Evolutionary conservation across 2,113 vertebrate genomes (phyloP), one percentile per base, ranked within the genome.

Genomic region (Galbula dea): DNA sequence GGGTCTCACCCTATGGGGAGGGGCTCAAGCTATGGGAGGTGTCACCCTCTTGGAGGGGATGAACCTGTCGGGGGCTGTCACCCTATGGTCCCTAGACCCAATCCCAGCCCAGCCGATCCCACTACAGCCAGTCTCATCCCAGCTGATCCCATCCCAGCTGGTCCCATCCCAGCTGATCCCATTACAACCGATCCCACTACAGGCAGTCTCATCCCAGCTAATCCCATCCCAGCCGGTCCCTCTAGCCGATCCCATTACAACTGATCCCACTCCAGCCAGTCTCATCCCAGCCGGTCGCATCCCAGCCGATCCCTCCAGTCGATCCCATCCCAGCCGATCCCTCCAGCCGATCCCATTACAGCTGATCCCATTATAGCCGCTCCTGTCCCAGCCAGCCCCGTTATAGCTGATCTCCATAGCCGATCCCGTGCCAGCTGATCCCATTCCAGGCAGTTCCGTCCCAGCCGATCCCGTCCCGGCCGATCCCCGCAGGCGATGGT

Each of bases 51-150:
- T 10, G 62, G 19, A 9, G 45, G 45, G 45, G 18, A 18, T 45
- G 12, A 18, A 18, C 45, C 45, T 12, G n/a, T n/a, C n/a, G 45
- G 45, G 45, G 12, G 13, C 45, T 16, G 29, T 32, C 62, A n/a
- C 15, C 26, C 16, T 37, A 19, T 43, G 3, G 21, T 27, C 51
- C 58, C 26, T 39, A 34, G 58, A 22, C 49, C 49, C 11, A 1
- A 4, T 8, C 13, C 37, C 3, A 41, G 19, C 34, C 2, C 32
- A 73, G 29, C 17, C 0, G 1, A 45, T 72, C 51, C n/a, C 2
- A 1, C 27, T 46, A 8, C 7, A 57, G 32, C 4, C 4, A 3
- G 11, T n/a, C 49, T 82, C 9, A 0, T 51, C 1, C 3, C 5
- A 30, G 6, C 21, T 2, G 11, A 11, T 66, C 36, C 63, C 12